These are phyloP conservation scores for Drosophila seguyi DNA, from an alignment of 1,140 invertebrate species.

Conservation along the genomic window DNA sequence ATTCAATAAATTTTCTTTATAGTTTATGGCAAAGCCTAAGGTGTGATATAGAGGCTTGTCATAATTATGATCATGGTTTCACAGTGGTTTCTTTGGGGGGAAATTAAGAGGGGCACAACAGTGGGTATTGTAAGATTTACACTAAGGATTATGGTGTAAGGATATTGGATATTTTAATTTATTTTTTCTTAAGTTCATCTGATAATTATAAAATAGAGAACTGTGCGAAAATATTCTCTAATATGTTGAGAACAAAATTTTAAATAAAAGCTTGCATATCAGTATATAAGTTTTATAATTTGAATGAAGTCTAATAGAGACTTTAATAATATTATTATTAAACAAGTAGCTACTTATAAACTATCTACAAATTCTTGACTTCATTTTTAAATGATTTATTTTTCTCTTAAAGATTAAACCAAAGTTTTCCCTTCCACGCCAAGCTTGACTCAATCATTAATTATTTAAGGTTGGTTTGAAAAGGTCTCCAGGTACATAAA, in stretches of 20 bases:
- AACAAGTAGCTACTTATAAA: background rate
- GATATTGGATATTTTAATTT: too few relatives aligned
- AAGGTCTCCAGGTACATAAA: conserved; percentile 25
- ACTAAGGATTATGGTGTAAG: background rate
- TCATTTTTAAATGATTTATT: background rate
- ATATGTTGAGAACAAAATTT: too few relatives aligned
- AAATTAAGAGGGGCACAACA: background rate
- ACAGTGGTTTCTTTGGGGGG: background rate
- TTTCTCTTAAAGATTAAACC: too few relatives aligned
- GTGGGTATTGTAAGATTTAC: background rate
- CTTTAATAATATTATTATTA: background rate
- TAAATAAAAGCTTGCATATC: background rate
- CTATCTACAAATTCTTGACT: background rate
- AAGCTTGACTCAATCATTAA: conserved; percentile 4
- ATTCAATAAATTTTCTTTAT: conserved; percentile 45
- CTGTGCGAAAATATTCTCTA: background rate
- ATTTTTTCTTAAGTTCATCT: too few relatives aligned
- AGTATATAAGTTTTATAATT: background rate
- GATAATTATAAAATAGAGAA: background rate
- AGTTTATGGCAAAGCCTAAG: conserved; percentile 24
- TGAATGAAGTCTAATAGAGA: background rate
- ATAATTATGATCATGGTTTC: conserved; percentile 1
- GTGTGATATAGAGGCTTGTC: conserved; percentile 19
- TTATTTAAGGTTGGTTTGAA: background rate
- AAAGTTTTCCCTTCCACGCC: background rate